A percentile compares a stretch with the other conserved stretches of the same genome.
Conservation (phyloP, 2,113 vertebrate species). For the Choloepus hoffmanni region DNA sequence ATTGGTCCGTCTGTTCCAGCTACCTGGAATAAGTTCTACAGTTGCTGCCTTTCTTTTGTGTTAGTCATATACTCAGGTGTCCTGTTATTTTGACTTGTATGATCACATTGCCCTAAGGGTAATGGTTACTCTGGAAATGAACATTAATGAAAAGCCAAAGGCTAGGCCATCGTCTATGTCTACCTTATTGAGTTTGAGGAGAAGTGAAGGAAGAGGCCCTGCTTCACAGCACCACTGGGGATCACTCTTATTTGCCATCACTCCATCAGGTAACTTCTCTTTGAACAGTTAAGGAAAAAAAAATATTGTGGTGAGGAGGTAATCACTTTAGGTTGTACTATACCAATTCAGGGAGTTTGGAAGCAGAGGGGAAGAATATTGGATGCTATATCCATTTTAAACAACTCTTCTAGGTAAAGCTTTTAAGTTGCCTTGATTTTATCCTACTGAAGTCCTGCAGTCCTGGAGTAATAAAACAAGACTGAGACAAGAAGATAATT, state of each 20-base stretch:
- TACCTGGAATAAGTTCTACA: too few species aligned
- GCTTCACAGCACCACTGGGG: background rate
- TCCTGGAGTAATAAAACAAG: background rate
- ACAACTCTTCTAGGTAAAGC: background rate
- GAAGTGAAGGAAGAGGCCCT: background rate
- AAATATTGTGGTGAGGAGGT: background rate
- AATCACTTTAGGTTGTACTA: background rate
- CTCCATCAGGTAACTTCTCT: background rate
- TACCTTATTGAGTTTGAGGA: background rate
- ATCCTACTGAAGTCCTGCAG: background rate
- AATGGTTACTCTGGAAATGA: background rate
- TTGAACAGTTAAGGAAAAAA: background rate
- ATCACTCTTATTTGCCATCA: background rate
- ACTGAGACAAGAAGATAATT: background rate
- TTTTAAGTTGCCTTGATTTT: background rate
- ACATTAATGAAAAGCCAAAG: background rate
- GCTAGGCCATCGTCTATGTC: background rate
- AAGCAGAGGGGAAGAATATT: background rate
- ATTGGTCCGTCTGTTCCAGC: too few species aligned
- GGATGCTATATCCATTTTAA: background rate
- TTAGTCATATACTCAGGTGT: background rate
- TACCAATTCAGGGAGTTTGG: background rate
- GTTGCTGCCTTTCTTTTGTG: background rate
- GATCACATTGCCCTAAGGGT: background rate
- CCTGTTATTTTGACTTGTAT: background rate